Evolutionary conservation across 2,113 vertebrate species (phyloP), one percentile per base, ranked within the genome.

Genomic region (Callipepla californica): DNA sequence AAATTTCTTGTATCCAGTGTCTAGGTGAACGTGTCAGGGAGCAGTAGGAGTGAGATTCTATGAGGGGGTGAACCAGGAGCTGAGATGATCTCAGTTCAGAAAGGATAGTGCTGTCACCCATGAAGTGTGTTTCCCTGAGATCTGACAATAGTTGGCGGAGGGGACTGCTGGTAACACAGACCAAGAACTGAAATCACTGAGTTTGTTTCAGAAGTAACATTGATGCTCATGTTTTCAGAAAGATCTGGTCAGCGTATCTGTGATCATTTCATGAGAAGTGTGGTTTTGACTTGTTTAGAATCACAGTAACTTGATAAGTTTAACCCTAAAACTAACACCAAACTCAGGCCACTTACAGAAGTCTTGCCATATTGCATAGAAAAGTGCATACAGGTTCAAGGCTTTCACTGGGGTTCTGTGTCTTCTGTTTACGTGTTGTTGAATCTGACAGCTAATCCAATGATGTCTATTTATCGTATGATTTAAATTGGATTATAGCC

Each of bases 71-170:
- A 89, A 14, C 21, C 58, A 65, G 80, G 6, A 86, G 6, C 16
- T 59, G 44, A 50, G 0, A 1, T 65, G 50, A 51, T 7, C 13
- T 5, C 26, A 38, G 7, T 21, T 44, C 4, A 48, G 51, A 26
- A n/a, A 58, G 10, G 20, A 10, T 18, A 36, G 20, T 55, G 32
- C 2, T 6, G 6, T 25, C 40, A 66, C 7, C 15, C 1, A 0
- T 12, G 17, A 8, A 21, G 7, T 3, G 3, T 3, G 34, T 45
- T 44, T 6, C 15, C 9, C 10, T 6, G n/a, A 22, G 14, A n/a
- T 23, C 7, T 79, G 19, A 72, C 34, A 22, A 48, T 8, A 68
- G 3, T 7, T 45, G 2, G 7, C 7, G 28, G 25, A 66, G 3
- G 2, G 66, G 80, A 12, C 7, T 79, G n/a, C 40, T 67, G 18